Evolutionary conservation across 1,140 invertebrate genomes (phyloP), one percentile per base, ranked within the genome.

Genomic region (Megalopta genalis): DNA sequence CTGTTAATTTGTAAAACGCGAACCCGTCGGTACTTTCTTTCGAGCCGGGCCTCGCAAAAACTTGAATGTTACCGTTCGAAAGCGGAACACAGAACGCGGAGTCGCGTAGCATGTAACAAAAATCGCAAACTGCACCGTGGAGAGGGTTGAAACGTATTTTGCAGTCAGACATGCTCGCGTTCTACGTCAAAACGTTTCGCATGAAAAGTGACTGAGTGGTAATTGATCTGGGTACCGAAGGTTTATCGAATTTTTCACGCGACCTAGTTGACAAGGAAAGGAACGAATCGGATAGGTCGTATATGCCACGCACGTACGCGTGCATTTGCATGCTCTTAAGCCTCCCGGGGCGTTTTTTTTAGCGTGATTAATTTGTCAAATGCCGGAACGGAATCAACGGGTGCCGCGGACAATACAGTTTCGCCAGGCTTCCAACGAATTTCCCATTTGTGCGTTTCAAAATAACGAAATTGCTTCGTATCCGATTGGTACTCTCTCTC

Each of bases 211-310:
- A 49, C 39, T 32, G 60, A 46, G 59, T 73, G 52, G 70, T 73
- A 73, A 79, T 79, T 77, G 73, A 79, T 83, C 66, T 65, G 49
- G 71, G 54, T 75, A 46, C 6, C 52, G 66, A 79, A 76, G 79
- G 72, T 83, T 76, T 79, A 67, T 60, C 77, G 66, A 71, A 71
- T 79, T 78, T 62, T 63, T 59, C 70, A 49, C 60, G 23, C 32
- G 70, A 73, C 39, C 60, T 1, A 54, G 46, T 46, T 60, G 18
- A 42, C 10, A 18, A 52, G 32, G 25, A 63, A 49, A 59, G 42
- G 32, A 57, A 42, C 32, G 18, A 39, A 23, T 65, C 18, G 4
- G 9, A 32, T 21, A 23, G 9, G 6, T 21, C 25, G 1, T 4
- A 14, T 16, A n/a, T 10, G 46, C 46, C 25, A 21, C 25, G 14